Evolutionary conservation across 2,888 invertebrate species (phyloP), one percentile per base, ranked within the genome.

Genomic region (Drosophila recens): DNA sequence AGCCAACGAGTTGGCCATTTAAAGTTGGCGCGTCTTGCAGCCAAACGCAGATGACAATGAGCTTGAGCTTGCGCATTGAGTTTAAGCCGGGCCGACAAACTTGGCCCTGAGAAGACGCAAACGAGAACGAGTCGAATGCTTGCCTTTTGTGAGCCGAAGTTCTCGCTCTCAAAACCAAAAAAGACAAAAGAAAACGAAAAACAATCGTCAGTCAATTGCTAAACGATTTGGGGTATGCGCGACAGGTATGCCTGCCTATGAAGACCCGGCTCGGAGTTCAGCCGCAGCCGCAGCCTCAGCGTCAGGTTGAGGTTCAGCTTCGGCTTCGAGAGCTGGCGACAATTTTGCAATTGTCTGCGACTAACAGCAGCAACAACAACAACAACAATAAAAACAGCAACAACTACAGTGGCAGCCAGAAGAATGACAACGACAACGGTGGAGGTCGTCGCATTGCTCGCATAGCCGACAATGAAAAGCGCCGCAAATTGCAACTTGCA

Each of bases 331-430:
- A 75, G 76, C 77, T 90, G 90, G 91, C 91, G 91, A 91, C 91
- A 90, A 91, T 91, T 91, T 90, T 85, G 80, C 88, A 82, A 87
- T 82, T 87, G 86, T 87, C 80, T 81, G 75, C 38, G 48, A 34
- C 68, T 45, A 62, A 61, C 62, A 67, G 6, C 27, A 6, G 6
- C 5, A 62, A 61, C 62, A 67, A 6, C 27, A 6, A 27, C 5
- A 30, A 30, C 8, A 8, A 30, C 52, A 66, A 15, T 17, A 54
- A 9, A 23, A 23, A 27, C 27, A 27, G 5, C 27, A 30, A 30
- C 30, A 6, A 30, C 52, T n/a, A 9, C 42, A 54, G 15, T 34
- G 13, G 27, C 36, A 51, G 17, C 9, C 51, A 48, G n/a, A 23
- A 20, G 38, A 71, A 49, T 43, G 62, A 56, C 82, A 65, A 75